A percentile compares a stretch with the other conserved stretches of the same genome.
phyloP scores from a whole-genome alignment of 2,888 invertebrate species.

The Hetaerina titia region DNA sequence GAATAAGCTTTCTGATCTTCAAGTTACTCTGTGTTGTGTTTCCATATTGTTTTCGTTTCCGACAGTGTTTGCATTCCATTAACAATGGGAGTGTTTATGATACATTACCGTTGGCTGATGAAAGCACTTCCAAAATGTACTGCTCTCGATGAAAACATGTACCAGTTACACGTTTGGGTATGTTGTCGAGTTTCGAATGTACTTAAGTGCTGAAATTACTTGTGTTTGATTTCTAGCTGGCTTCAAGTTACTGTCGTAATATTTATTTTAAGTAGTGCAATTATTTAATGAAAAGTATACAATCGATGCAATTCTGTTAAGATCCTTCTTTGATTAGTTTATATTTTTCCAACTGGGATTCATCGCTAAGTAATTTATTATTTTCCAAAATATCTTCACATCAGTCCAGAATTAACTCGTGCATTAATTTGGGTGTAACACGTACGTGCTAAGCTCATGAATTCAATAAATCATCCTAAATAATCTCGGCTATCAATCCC shows the following conservation, averaged over 20 bases:
- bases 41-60: neutral
- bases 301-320: no score
- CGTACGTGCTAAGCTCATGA: no score
- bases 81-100: neutral
- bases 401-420: no score
- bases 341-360: no score
- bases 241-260: neutral
- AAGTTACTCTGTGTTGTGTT: neutral
- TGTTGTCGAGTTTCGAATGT: neutral
- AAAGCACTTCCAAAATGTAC: neutral
- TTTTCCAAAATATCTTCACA: no score
- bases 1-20: neutral
- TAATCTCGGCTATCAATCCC: neutral
- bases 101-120: constrained; percentile 1
- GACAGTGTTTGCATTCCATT: constrained; percentile 28
- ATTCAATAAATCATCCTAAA: neutral
- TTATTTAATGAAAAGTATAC: neutral
- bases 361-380: no score
- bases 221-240: neutral
- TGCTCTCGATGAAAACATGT: neutral
- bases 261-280: neutral
- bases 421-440: no score
- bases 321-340: no score
- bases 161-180: neutral
- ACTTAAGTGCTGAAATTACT: neutral